Evolutionary conservation across 1,140 invertebrate species (phyloP).

Genomic region (Belonocnema kinseyi): DNA sequence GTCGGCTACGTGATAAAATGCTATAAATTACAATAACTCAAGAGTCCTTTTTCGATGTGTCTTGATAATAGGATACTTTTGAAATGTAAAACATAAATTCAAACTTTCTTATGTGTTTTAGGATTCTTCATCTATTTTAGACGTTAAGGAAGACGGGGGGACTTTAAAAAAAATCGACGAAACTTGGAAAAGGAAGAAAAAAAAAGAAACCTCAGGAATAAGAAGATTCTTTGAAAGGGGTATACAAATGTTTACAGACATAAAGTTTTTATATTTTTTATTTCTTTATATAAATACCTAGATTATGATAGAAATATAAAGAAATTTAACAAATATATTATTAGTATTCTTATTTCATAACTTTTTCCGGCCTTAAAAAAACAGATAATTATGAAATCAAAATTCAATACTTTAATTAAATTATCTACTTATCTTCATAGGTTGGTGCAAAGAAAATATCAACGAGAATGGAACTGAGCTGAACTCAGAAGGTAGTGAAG

Average conservation of each 20-base stretch:
- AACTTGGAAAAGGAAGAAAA: not conserved
- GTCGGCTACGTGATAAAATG: not conserved
- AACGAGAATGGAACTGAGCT: too few relatives aligned
- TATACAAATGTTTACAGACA: not conserved
- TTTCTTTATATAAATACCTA: not conserved
- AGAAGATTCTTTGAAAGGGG: slow-evolving; percentile 34
- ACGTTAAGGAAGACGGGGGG: slow-evolving; percentile 22
- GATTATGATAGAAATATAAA: too few relatives aligned
- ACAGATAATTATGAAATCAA: too few relatives aligned
- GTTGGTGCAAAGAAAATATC: too few relatives aligned
- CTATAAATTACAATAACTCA: not conserved
- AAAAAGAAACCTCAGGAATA: not conserved
- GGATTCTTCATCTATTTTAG: slow-evolving; percentile 38
- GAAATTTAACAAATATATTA: too few relatives aligned
- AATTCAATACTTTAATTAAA: too few relatives aligned
- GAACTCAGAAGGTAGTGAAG: not conserved
- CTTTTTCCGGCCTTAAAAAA: too few relatives aligned
- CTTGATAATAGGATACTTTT: not conserved
- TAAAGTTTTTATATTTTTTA: not conserved
- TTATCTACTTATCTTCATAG: too few relatives aligned
- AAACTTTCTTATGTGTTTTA: not conserved
- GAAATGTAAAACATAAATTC: slow-evolving; percentile 11
- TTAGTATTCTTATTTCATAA: too few relatives aligned
- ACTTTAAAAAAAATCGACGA: slow-evolving; percentile 7
- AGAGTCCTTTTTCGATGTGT: not conserved